These are phyloP conservation scores for Platichthys stellatus DNA, from an alignment of 2,113 vertebrate genomes.

Conservation along the genomic window DNA sequence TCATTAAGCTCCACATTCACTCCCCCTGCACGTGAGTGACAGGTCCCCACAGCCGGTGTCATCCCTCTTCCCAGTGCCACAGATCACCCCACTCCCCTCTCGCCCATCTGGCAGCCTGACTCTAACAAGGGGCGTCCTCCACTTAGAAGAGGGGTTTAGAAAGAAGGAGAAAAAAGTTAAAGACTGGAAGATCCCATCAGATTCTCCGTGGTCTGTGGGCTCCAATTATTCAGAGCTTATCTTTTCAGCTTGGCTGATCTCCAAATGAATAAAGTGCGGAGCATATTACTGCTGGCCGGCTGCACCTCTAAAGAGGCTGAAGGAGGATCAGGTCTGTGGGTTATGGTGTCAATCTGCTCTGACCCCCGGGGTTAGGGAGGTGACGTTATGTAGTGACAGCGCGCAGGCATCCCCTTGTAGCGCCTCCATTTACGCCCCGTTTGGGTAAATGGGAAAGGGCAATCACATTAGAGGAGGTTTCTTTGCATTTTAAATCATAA, in stretches of 20 bases:
- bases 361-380: constrained; percentile 85
- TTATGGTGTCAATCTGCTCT: constrained; percentile 87
- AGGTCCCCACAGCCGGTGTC: constrained; percentile 71
- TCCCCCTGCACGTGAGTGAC: constrained; percentile 78
- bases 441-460: constrained; percentile 81
- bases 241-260: constrained; percentile 89
- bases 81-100: constrained; percentile 77
- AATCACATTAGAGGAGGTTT: constrained; percentile 79
- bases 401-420: constrained; percentile 76
- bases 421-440: constrained; percentile 71
- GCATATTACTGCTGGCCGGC: constrained; percentile 88
- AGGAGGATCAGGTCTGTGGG: constrained; percentile 84
- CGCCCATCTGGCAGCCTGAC: constrained; percentile 86
- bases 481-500: constrained; percentile 55
- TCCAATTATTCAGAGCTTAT: constrained; percentile 98
- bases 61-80: constrained; percentile 61
- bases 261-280: constrained; percentile 89
- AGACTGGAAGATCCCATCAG: constrained; percentile 76
- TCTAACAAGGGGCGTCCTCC: constrained; percentile 80
- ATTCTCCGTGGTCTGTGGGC: constrained; percentile 88
- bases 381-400: constrained; percentile 83
- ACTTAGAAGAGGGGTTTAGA: constrained; percentile 60
- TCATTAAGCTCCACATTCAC: constrained; percentile 76
- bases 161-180: constrained; percentile 66
- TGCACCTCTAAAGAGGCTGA: constrained; percentile 87